A percentile compares a stretch with the other conserved stretches of the same genome.
Evolutionary conservation across 2,888 invertebrate species (phyloP).

Genomic region (Acanthosoma haemorrhoidale): DNA sequence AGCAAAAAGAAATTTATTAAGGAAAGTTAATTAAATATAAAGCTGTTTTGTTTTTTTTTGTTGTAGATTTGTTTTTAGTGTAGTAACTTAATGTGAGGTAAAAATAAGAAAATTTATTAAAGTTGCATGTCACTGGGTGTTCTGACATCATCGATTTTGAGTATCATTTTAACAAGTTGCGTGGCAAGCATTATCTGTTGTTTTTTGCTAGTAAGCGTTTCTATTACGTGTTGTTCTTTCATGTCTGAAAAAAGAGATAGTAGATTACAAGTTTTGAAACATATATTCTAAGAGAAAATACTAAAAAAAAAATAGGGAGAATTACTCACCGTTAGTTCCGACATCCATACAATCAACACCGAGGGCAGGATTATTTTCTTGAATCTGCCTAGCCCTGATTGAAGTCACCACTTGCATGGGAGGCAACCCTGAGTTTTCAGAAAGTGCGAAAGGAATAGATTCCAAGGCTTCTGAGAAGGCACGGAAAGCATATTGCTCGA

Average conservation of each 20-base stretch:
- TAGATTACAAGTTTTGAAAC: neutral
- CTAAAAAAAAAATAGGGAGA: neutral
- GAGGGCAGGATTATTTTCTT: slow-evolving; percentile 75
- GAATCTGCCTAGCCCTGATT: slow-evolving; percentile 80
- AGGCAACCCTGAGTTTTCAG: slow-evolving; percentile 91
- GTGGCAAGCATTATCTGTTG: slow-evolving; percentile 96
- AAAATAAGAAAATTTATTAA: neutral
- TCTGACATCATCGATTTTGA: slow-evolving; percentile 96
- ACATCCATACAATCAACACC: slow-evolving; percentile 92
- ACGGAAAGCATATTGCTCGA: slow-evolving; percentile 96
- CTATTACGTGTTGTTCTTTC: slow-evolving; percentile 91
- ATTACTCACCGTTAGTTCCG: slow-evolving; percentile 54
- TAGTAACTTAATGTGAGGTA: neutral
- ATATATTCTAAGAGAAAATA: too few relatives aligned
- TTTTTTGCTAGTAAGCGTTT: slow-evolving; percentile 93
- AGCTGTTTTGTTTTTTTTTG: neutral
- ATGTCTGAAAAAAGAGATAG: slow-evolving; percentile 61
- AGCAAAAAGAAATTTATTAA: slow-evolving; percentile 4
- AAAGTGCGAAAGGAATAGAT: slow-evolving; percentile 86
- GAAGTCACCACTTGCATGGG: slow-evolving; percentile 89
- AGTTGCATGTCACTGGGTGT: slow-evolving; percentile 48
- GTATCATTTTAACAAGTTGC: slow-evolving; percentile 97
- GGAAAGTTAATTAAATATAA: slow-evolving; percentile 4
- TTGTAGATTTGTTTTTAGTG: neutral
- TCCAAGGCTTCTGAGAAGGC: slow-evolving; percentile 95